A percentile compares a stretch with the other conserved stretches of the same genome.
Evolutionary conservation across 2,888 invertebrate species (phyloP).

Genomic region (Zaprionus lineosus): DNA sequence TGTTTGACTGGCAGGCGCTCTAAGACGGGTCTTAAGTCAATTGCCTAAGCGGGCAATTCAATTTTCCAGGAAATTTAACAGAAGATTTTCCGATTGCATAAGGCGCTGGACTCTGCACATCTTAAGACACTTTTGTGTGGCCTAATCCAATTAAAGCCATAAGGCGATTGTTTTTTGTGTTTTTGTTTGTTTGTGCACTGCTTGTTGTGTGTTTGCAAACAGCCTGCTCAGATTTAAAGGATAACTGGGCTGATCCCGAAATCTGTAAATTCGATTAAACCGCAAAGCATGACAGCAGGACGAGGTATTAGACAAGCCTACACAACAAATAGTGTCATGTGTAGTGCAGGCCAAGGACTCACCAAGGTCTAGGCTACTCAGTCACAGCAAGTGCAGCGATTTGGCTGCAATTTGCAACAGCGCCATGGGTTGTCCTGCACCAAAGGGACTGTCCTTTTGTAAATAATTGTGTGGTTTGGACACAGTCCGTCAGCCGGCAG

Average conservation of each 20-base stretch:
- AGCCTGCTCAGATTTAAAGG: conserved; percentile 40
- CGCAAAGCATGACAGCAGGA: conserved; percentile 73
- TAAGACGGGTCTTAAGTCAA: conserved; percentile 59
- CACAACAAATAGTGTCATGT: neutral
- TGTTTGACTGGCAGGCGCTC: too few relatives aligned
- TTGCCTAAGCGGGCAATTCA: conserved; percentile 22
- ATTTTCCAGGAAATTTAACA: conserved; percentile 60
- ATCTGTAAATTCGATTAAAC: conserved; percentile 77
- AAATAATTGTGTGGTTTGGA: conserved; percentile 70
- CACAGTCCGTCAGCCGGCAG: conserved; percentile 11
- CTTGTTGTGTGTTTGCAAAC: conserved; percentile 64
- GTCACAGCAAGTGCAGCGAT: conserved; percentile 61
- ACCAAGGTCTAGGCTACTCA: neutral
- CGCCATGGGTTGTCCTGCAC: conserved; percentile 37
- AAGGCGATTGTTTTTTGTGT: conserved; percentile 26
- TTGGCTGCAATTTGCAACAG: conserved; percentile 63
- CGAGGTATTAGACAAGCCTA: conserved; percentile 35
- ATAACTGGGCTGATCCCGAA: conserved; percentile 49
- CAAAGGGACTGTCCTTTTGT: conserved; percentile 29
- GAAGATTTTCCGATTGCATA: conserved; percentile 43
- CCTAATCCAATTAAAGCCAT: conserved; percentile 72
- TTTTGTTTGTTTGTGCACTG: neutral
- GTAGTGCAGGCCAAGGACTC: too few relatives aligned
- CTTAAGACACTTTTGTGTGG: conserved; percentile 67
- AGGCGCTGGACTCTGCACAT: conserved; percentile 20